These are phyloP conservation scores for Zingel zingel DNA, from an alignment of 2,113 vertebrate species.

Conservation along the genomic window DNA sequence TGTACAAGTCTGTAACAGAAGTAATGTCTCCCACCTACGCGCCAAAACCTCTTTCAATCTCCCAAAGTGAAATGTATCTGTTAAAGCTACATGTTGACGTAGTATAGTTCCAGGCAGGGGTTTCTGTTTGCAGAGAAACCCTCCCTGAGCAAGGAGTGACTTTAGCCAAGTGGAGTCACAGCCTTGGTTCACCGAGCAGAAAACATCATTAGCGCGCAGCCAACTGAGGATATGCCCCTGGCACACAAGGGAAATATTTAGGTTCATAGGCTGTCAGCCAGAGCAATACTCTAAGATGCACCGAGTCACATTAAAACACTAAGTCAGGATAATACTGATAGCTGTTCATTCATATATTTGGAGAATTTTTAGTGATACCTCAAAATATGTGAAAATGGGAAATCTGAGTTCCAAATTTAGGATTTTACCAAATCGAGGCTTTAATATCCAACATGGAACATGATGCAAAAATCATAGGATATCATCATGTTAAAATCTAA, in stretches of 20 bases:
- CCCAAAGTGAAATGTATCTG: slow-evolving; percentile 3
- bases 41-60: slow-evolving; percentile 10
- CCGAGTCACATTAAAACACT: slow-evolving; percentile 1
- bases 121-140: neutral
- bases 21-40: slow-evolving; percentile 2
- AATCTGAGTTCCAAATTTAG: neutral
- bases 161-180: slow-evolving; percentile 36
- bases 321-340: slow-evolving; percentile 1
- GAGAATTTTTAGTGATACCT: neutral
- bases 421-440: neutral
- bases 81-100: neutral
- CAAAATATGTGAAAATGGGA: neutral
- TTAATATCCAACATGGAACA: neutral
- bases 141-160: slow-evolving; percentile 16
- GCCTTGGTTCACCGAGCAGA: slow-evolving; percentile 43
- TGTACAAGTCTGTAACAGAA: slow-evolving; percentile 34
- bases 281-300: neutral
- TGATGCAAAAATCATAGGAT: neutral
- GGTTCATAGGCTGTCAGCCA: slow-evolving; percentile 22
- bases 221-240: slow-evolving; percentile 55
- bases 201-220: slow-evolving; percentile 54
- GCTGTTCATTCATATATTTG: neutral
- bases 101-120: neutral
- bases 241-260: slow-evolving; percentile 59
- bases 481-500: neutral